These are phyloP conservation scores for Tupaia chinensis DNA, from an alignment of 2,113 vertebrate genomes.

Conservation along the genomic window DNA sequence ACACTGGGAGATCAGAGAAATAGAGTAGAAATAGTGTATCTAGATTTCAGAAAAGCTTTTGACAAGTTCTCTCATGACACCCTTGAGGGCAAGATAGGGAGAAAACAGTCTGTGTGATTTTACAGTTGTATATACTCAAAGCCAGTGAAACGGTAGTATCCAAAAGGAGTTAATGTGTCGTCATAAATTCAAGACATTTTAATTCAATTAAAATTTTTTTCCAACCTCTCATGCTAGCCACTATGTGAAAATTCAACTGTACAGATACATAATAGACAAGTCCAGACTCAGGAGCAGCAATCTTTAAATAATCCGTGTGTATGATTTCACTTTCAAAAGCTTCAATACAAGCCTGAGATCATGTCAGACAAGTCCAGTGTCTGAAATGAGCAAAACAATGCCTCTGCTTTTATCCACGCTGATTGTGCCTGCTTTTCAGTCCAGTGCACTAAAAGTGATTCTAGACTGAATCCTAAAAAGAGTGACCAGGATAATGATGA, in stretches of 20 bases:
- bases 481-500: neutral
- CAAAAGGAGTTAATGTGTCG: neutral
- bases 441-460: neutral
- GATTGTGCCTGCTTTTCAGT: neutral
- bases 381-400: neutral
- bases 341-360: neutral
- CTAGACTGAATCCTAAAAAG: neutral
- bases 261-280: neutral
- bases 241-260: neutral
- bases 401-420: neutral
- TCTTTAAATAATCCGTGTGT: constrained; percentile 9
- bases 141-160: neutral
- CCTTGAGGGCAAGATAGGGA: neutral
- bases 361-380: neutral
- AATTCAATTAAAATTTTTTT: neutral
- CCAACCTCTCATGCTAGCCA: neutral
- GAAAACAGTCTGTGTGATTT: neutral
- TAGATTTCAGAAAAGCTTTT: constrained; percentile 60
- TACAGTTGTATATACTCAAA: neutral
- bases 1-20: constrained; percentile 56
- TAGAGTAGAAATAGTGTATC: constrained; percentile 21
- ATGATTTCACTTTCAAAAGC: constrained; percentile 8
- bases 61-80: constrained; percentile 41
- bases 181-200: neutral
- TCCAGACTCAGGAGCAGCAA: neutral